Evolutionary conservation across 2,113 vertebrate species (phyloP).

Genomic region (Alethe diademata): DNA sequence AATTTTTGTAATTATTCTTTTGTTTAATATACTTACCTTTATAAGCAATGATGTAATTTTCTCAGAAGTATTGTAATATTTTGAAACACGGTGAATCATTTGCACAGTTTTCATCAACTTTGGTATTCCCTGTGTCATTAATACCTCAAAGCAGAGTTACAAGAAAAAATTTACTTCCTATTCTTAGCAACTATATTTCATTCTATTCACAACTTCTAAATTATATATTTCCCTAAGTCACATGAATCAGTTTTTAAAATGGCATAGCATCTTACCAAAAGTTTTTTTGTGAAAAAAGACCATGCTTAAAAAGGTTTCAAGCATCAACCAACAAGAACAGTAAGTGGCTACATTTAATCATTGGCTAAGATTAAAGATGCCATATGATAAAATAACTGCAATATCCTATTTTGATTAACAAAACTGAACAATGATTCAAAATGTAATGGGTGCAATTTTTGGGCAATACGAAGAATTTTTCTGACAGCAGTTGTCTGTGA

Average conservation of each 20-base stretch:
- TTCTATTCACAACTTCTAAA: not conserved
- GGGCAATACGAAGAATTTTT: not conserved
- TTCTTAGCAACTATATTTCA: not conserved
- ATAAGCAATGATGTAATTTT: constrained; percentile 82
- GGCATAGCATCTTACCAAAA: not conserved
- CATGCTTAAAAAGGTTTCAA: not conserved
- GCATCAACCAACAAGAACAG: not conserved
- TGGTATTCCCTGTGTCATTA: constrained; percentile 78
- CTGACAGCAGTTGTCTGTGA: not conserved
- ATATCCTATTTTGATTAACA: not conserved
- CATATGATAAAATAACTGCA: not conserved
- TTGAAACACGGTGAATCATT: constrained; percentile 81
- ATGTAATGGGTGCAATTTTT: not conserved
- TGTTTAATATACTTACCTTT: constrained; percentile 70
- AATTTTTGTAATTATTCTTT: not conserved
- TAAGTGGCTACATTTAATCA: not conserved
- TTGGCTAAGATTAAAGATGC: not conserved
- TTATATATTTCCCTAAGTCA: not conserved
- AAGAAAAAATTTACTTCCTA: not conserved
- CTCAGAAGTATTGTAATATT: constrained; percentile 82
- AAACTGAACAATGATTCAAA: not conserved
- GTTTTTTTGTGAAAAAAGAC: not conserved
- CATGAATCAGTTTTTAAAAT: not conserved
- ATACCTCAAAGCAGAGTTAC: constrained; percentile 72
- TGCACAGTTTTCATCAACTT: constrained; percentile 79